phyloP scores from a whole-genome alignment of 2,888 invertebrate species.

The Lepeophtheirus nordmannii region DNA sequence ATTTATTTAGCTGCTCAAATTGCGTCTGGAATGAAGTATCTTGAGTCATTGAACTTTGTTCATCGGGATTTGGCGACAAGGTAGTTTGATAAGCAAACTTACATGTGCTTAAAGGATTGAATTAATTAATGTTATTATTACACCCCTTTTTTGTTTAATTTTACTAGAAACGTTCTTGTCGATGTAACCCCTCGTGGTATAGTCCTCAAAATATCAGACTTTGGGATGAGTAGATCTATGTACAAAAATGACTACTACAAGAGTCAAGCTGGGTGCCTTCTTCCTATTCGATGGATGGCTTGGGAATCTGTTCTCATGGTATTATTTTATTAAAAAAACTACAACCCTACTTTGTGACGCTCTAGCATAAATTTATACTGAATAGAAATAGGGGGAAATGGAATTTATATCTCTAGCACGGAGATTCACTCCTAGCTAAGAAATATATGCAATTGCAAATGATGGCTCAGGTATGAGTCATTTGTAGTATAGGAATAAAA shows the following conservation, averaged over 20 bases:
- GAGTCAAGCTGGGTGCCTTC: constrained; percentile 46
- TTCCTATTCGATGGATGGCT: constrained; percentile 78
- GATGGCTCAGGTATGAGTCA: too few relatives aligned
- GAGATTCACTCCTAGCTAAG: too few relatives aligned
- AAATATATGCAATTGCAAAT: too few relatives aligned
- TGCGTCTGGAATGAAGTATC: constrained; percentile 75
- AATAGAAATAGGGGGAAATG: too few relatives aligned
- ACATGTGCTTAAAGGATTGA: background rate
- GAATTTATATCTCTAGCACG: too few relatives aligned
- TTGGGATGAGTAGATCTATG: constrained; percentile 52
- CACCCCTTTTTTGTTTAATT: background rate
- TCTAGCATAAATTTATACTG: background rate
- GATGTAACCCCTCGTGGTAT: constrained; percentile 37
- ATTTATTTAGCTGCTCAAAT: constrained; percentile 74
- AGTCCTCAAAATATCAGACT: constrained; percentile 55
- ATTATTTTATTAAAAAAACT: constrained; percentile 32
- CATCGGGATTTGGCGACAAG: constrained; percentile 65
- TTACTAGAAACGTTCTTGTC: background rate
- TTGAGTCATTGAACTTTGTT: constrained; percentile 66
- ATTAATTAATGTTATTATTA: background rate
- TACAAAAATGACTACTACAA: constrained; percentile 64
- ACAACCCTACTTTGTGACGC: background rate
- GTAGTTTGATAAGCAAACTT: background rate
- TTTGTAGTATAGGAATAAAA: too few relatives aligned
- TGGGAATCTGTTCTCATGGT: constrained; percentile 68